Conservation (phyloP, 2,888 invertebrate species). For the Troides helena region DNA sequence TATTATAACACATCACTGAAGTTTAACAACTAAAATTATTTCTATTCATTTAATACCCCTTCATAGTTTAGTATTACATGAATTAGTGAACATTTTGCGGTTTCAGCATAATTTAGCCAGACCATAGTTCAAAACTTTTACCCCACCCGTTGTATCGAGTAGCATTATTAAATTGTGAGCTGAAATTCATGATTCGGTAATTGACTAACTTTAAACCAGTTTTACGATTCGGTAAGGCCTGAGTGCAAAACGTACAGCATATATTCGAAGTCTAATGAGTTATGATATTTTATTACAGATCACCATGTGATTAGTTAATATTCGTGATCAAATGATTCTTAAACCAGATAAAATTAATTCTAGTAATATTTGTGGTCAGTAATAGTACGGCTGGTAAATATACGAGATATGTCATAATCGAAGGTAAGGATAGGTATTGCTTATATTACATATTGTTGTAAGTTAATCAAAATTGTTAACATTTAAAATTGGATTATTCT, state of each 20-base stretch:
- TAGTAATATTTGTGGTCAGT: no score
- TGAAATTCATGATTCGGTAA: conserved; percentile 6
- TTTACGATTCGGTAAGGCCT: neutral
- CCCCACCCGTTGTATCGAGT: neutral
- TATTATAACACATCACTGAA: no score
- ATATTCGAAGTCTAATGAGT: neutral
- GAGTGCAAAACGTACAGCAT: neutral
- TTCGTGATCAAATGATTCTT: neutral
- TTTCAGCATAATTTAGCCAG: conserved; percentile 4
- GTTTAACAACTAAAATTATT: no score
- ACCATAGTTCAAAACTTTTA: conserved; percentile 7
- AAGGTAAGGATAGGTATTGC: no score
- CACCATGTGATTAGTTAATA: neutral
- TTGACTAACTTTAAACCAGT: conserved; percentile 2
- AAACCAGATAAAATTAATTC: no score
- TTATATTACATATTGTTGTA: no score
- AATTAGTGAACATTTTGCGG: neutral
- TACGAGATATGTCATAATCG: no score
- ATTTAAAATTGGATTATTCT: no score
- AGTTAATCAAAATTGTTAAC: no score
- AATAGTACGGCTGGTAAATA: no score
- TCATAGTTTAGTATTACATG: neutral
- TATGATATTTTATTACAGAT: neutral
- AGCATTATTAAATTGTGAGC: conserved; percentile 2
- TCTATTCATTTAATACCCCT: neutral